Conservation (phyloP, 2,888 invertebrate species). For the Lepas anatifera region DNA sequence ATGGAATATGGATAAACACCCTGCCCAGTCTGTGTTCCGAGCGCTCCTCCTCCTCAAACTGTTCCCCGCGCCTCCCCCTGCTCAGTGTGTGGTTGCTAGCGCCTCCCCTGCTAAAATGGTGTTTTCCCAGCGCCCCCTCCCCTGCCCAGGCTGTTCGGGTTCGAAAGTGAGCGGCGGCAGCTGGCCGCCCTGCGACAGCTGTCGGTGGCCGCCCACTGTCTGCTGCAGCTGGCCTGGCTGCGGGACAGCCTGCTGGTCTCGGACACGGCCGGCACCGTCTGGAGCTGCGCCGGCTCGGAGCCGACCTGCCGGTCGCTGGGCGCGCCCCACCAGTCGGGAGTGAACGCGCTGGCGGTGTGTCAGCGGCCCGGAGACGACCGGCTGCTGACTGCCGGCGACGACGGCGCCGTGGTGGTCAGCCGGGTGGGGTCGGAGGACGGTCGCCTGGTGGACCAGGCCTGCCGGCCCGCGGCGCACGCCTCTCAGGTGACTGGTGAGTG, state of each 20-base stretch:
- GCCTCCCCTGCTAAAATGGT: too few relatives aligned
- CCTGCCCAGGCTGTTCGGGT: neutral
- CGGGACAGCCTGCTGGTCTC: neutral
- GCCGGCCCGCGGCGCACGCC: neutral
- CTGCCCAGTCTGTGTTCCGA: too few relatives aligned
- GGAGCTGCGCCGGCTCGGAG: neutral
- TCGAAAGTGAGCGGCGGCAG: neutral
- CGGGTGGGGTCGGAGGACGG: neutral
- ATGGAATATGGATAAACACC: too few relatives aligned
- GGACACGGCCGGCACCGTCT: neutral
- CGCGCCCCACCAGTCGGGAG: neutral
- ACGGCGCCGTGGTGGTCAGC: neutral
- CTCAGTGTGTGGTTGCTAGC: too few relatives aligned
- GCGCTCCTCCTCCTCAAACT: too few relatives aligned
- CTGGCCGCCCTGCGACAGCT: neutral
- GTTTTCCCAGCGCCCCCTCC: too few relatives aligned
- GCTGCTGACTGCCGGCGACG: neutral
- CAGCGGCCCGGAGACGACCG: neutral
- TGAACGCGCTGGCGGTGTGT: neutral
- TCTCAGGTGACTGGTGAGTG: neutral
- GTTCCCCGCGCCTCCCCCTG: too few relatives aligned
- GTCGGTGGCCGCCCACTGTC: neutral
- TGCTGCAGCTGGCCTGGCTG: neutral
- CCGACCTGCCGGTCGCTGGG: too few relatives aligned
- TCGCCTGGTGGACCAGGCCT: neutral